A percentile compares a stretch with the other conserved stretches of the same genome.
These are phyloP conservation scores for Lampropteryx suffumata DNA, from an alignment of 2,888 invertebrate genomes.

Conservation along the genomic window DNA sequence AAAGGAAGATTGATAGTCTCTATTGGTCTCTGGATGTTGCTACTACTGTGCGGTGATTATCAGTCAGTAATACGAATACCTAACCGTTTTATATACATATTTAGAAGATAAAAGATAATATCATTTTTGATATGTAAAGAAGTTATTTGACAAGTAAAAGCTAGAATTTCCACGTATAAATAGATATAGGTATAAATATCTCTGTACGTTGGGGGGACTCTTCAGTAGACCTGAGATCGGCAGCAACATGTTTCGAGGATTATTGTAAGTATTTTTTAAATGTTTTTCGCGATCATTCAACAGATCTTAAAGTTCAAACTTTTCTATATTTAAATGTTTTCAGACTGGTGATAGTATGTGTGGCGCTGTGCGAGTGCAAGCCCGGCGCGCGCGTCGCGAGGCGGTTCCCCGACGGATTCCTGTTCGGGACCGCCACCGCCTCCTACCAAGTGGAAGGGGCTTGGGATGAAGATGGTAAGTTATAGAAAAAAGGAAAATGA, in stretches of 20 bases:
- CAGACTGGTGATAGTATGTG: conserved; percentile 8
- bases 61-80: too few relatives aligned
- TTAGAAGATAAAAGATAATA: too few relatives aligned
- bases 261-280: conserved; percentile 7
- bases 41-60: too few relatives aligned
- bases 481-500: too few relatives aligned
- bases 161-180: background rate
- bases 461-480: conserved; percentile 75
- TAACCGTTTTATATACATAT: too few relatives aligned
- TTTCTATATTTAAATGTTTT: background rate
- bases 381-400: conserved; percentile 29
- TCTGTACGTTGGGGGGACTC: background rate
- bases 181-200: conserved; percentile 10
- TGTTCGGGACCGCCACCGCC: conserved; percentile 60
- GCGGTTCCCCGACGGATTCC: conserved; percentile 48
- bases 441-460: conserved; percentile 81
- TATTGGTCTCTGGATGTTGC: too few relatives aligned
- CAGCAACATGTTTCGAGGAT: background rate
- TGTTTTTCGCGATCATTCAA: too few relatives aligned
- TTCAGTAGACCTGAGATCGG: background rate
- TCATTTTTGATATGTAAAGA: too few relatives aligned
- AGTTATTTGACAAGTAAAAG: background rate
- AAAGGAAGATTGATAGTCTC: too few relatives aligned
- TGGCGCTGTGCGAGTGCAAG: conserved; percentile 6
- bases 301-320: too few relatives aligned